These are phyloP conservation scores for Himalopsyche phryganea DNA, from an alignment of 1,140 invertebrate species.

Conservation along the genomic window DNA sequence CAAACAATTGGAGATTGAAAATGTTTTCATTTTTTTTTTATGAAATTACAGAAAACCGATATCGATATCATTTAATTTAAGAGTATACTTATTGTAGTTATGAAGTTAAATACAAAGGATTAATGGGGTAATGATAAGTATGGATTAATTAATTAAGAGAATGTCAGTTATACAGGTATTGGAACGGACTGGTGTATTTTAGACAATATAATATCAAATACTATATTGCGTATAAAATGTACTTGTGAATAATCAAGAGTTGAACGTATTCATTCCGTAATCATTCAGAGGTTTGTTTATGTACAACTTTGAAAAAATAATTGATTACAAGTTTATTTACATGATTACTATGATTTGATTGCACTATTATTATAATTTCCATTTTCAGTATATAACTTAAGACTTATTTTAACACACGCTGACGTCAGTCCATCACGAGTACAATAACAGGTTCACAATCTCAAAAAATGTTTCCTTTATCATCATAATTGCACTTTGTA, in stretches of 20 bases:
- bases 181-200: constrained; percentile 8
- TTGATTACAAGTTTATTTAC: constrained; percentile 30
- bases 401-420: constrained; percentile 24
- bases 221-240: background rate
- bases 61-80: too few species aligned
- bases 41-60: too few species aligned
- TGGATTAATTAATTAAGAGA: too few species aligned
- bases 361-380: constrained; percentile 19
- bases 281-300: constrained; percentile 12
- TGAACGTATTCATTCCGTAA: background rate
- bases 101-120: too few species aligned
- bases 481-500: constrained; percentile 30
- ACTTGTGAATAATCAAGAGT: constrained; percentile 1
- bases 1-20: too few species aligned
- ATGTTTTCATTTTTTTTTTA: too few species aligned
- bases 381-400: constrained; percentile 20
- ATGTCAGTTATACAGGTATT: constrained; percentile 1
- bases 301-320: constrained; percentile 27
- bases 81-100: too few species aligned
- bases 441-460: constrained; percentile 8
- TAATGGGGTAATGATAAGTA: too few species aligned
- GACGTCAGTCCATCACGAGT: constrained; percentile 4
- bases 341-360: constrained; percentile 32
- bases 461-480: constrained; percentile 7
- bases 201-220: background rate